Conservation (phyloP, 2,888 invertebrate genomes). For the Incurvaria masculella region DNA sequence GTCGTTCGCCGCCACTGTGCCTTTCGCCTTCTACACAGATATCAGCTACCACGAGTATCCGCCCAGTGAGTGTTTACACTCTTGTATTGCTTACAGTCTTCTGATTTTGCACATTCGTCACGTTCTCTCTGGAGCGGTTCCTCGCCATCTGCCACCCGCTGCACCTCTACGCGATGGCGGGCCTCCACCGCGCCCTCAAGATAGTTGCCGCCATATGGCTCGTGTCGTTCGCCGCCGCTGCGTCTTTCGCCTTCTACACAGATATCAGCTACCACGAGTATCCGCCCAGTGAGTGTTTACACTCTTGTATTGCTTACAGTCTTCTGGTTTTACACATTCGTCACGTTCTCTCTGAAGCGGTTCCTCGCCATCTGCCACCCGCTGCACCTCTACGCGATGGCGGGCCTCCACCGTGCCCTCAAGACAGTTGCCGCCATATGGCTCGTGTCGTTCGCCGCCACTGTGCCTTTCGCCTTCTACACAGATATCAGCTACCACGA, state of each 20-base stretch:
- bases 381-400: constrained; percentile 76
- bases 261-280: constrained; percentile 71
- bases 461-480: constrained; percentile 73
- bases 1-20: constrained; percentile 70
- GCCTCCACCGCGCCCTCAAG: constrained; percentile 73
- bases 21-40: constrained; percentile 71
- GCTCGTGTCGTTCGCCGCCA: constrained; percentile 70
- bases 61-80: constrained; percentile 57
- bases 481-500: constrained; percentile 71
- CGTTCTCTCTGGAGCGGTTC: constrained; percentile 89
- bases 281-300: constrained; percentile 64
- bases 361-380: constrained; percentile 92
- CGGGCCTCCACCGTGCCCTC: constrained; percentile 76
- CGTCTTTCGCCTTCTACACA: constrained; percentile 74
- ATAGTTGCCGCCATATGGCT: constrained; percentile 79
- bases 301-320: too few species aligned
- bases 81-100: too few species aligned
- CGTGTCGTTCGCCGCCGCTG: constrained; percentile 68
- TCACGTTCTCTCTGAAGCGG: constrained; percentile 88
- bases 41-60: constrained; percentile 75
- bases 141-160: constrained; percentile 89
- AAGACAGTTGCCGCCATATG: constrained; percentile 76
- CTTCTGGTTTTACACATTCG: too few species aligned
- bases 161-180: constrained; percentile 78
- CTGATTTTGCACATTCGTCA: constrained; percentile 89